Evolutionary conservation across 2,797 vertebrate species (phyloP).

Genomic region (Enteromius radiatus): DNA sequence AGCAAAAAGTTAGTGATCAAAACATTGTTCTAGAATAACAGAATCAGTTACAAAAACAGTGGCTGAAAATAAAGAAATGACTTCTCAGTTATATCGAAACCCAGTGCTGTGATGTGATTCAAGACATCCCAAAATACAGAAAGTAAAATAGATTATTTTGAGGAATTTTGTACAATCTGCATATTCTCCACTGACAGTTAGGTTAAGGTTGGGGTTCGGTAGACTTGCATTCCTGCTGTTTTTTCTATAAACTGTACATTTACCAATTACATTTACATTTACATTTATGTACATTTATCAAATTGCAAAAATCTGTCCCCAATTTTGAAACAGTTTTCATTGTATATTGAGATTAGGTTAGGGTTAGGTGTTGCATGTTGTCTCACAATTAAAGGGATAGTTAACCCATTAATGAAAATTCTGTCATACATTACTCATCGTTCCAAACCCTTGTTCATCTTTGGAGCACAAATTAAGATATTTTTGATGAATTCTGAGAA

Average conservation of each 20-base stretch:
- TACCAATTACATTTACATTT: too few species aligned
- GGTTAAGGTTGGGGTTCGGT: not conserved
- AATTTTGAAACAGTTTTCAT: not conserved
- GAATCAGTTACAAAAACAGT: not conserved
- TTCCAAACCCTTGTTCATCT: too few species aligned
- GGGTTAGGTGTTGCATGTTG: not conserved
- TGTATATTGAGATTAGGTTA: too few species aligned
- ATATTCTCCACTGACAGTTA: not conserved
- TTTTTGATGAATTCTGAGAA: too few species aligned
- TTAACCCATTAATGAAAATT: too few species aligned
- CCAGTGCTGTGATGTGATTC: not conserved
- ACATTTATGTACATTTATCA: too few species aligned
- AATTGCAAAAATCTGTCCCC: not conserved
- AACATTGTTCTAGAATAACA: not conserved
- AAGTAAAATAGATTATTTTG: not conserved
- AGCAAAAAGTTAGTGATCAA: not conserved
- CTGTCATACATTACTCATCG: too few species aligned
- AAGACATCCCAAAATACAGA: not conserved
- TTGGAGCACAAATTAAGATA: too few species aligned
- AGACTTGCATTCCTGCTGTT: not conserved
- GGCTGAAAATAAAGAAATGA: not conserved
- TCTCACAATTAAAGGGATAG: not conserved
- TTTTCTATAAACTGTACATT: not conserved
- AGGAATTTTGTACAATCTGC: not conserved
- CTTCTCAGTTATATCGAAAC: conserved; percentile 1